Evolutionary conservation across 2,888 invertebrate species (phyloP), one percentile per base, ranked within the genome.

Genomic region (Epirrita christyi): DNA sequence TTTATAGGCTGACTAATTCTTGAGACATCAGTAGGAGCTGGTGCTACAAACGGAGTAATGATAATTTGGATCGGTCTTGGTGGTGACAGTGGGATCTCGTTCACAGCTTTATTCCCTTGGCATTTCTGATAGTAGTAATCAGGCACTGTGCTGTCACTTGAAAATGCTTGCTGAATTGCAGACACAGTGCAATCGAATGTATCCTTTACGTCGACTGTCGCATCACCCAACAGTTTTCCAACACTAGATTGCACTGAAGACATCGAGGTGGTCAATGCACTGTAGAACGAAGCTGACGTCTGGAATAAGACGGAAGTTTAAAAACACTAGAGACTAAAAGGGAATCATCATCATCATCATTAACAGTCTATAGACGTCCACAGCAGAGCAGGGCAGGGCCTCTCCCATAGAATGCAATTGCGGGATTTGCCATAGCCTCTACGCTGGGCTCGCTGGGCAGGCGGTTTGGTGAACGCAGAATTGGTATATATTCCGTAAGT

Each of bases 131-230:
- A 63, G 57, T 71, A 70, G 38, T 21, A 21, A 21, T 64, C 68
- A 40, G 59, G 44, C 14, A 70, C 58, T 34, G 69, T 65, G 27
- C 68, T 66, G 4, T 61, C 51, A 37, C 54, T 52, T 1, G 61
- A 59, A 11, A 63, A 58, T 5, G 49, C 82, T 64, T 83, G 72
- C 70, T 86, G 85, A 29, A 89, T 80, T 0, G 87, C 85, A 36
- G 83, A 70, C 59, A 89, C 73, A 2, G 89, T 85, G 60, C 89
- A 88, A 38, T 86, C 84, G 28, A 87, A 76, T 1, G 85, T 85
- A 27, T 82, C 81, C 61, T 76, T 80, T n/a, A 88, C 76, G 63
- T 89, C 89, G 34, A 73, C 70, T 8, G 82, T 81, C 29, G 88
- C 86, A 55, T 86, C 83, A 59, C 66, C 78, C n/a, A 89, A 48